Evolutionary conservation across 2,888 invertebrate species (phyloP).

Genomic region (Trichacis sp.): DNA sequence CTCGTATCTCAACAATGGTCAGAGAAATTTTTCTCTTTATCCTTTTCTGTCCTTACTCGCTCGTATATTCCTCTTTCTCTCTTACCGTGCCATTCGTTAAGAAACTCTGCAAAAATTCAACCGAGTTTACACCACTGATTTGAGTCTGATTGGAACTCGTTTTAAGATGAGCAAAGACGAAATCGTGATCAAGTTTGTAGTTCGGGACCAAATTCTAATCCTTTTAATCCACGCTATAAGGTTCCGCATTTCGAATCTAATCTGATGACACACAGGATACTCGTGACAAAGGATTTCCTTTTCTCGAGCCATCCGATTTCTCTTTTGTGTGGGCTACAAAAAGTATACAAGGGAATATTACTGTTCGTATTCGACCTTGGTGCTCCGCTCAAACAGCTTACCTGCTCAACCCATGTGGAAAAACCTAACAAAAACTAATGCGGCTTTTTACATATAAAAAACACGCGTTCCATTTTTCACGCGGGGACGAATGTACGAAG

Average conservation of each 20-base stretch:
- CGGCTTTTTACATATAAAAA: background rate
- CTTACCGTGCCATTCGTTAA: too few relatives aligned
- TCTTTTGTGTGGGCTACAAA: background rate
- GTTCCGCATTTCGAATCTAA: background rate
- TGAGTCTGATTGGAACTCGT: too few relatives aligned
- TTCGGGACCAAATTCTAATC: background rate
- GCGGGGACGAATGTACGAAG: background rate
- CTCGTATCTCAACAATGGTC: too few relatives aligned
- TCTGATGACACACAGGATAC: constrained; percentile 8
- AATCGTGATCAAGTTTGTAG: too few relatives aligned
- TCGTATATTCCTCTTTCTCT: too few relatives aligned
- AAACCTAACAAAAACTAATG: background rate
- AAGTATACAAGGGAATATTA: background rate
- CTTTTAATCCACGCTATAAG: background rate
- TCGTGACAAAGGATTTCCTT: constrained; percentile 10
- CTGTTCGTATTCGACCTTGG: background rate
- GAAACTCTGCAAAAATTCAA: too few relatives aligned
- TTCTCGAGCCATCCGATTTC: background rate
- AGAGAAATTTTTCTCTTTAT: too few relatives aligned
- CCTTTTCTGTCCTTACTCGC: too few relatives aligned
- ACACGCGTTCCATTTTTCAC: background rate
- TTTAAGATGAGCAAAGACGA: too few relatives aligned
- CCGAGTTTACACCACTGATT: too few relatives aligned
- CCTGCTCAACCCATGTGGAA: background rate
- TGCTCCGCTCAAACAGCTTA: background rate